phyloP scores from a whole-genome alignment of 2,888 invertebrate genomes.

The Cataglyphis cursor region DNA sequence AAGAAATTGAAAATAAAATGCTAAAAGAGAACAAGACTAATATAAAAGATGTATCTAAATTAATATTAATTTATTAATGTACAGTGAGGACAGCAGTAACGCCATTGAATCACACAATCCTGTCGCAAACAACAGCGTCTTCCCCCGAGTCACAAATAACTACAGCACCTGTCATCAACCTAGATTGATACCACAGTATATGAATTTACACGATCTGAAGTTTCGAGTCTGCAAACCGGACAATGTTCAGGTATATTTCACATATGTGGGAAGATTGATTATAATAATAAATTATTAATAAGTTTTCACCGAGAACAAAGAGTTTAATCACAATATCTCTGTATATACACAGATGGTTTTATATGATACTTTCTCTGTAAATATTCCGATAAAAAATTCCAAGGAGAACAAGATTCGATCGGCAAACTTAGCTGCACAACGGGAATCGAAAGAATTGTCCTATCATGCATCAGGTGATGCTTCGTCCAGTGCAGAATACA shows the following conservation, averaged over 20 bases:
- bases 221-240: slow-evolving; percentile 77
- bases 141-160: slow-evolving; percentile 61
- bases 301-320: not conserved
- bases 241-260: slow-evolving; percentile 78
- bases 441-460: not conserved
- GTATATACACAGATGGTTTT: slow-evolving; percentile 77
- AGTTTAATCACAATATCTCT: not conserved
- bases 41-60: not conserved
- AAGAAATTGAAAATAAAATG: slow-evolving; percentile 10
- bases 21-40: not conserved
- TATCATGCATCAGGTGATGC: slow-evolving; percentile 17
- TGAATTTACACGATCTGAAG: slow-evolving; percentile 80
- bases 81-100: not conserved
- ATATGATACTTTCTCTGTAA: slow-evolving; percentile 79
- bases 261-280: not conserved
- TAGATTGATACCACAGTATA: slow-evolving; percentile 81
- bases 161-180: slow-evolving; percentile 78
- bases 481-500: slow-evolving; percentile 8
- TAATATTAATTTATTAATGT: slow-evolving; percentile 1
- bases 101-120: slow-evolving; percentile 23
- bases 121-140: slow-evolving; percentile 55
- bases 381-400: slow-evolving; percentile 74
- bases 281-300: not conserved
- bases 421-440: not conserved
- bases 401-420: slow-evolving; percentile 8